phyloP scores from a whole-genome alignment of 2,888 invertebrate species.

The Calliphora vomitoria region DNA sequence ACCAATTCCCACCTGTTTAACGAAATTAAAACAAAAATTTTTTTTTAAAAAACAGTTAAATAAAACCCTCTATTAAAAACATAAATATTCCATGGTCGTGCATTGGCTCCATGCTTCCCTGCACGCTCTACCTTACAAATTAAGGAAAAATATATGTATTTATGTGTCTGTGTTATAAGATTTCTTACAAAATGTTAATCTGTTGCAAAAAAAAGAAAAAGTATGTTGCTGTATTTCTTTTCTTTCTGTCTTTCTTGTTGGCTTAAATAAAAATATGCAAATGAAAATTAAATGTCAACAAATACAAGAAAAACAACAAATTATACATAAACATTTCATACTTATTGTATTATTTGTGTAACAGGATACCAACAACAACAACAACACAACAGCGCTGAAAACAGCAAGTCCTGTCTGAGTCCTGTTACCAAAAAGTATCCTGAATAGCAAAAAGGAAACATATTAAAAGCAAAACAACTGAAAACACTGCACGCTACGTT shows the following conservation, averaged over 20 bases:
- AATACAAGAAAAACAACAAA: slow-evolving; percentile 41
- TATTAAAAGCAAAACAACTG: background rate
- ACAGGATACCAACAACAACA: background rate
- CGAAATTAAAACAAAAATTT: background rate
- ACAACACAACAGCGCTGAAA: background rate
- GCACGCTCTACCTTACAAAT: background rate
- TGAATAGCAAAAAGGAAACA: background rate
- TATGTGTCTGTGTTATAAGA: background rate
- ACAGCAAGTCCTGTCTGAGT: background rate
- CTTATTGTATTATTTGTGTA: slow-evolving; percentile 33
- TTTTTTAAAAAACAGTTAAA: too few species aligned
- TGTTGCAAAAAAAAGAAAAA: slow-evolving; percentile 1
- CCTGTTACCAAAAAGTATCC: background rate
- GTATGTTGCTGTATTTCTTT: background rate
- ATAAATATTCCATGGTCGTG: background rate
- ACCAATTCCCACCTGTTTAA: background rate
- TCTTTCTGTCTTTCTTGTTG: background rate
- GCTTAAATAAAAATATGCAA: slow-evolving; percentile 56
- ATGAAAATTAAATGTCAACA: slow-evolving; percentile 70
- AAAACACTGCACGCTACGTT: slow-evolving; percentile 12
- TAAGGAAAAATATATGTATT: background rate
- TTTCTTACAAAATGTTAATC: slow-evolving; percentile 33
- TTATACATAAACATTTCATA: slow-evolving; percentile 42
- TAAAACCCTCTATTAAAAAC: background rate
- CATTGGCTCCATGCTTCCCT: background rate